Base-by-base conservation (phyloP, 2,888 invertebrate species). In the Malthinus flaveolus region DNA sequence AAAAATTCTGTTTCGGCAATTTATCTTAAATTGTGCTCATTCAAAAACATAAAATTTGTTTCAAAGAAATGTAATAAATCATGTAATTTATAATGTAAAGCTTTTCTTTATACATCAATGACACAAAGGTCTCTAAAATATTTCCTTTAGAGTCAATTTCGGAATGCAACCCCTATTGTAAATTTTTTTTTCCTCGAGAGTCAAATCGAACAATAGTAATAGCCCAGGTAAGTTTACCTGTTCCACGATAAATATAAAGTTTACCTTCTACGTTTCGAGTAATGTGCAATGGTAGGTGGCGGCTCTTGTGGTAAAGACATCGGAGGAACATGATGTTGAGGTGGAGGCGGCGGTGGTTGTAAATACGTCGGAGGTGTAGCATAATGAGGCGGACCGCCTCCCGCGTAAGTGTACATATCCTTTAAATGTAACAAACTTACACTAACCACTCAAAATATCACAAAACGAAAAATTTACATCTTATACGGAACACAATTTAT, bases 331-430 rank as follows among this genome's bases (percentile, higher is more conserved):
- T 75, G 71, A 63, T 69, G 76, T 67, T 70, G 76, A 56, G 76
- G 72, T 56, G 78, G 73, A 49, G 77, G 76, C 66, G 75, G 77
- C 50, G 77, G 78, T 50, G 78, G 75, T 62, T 78, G 79, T 49
- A 78, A 68, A 62, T 78, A 79, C 35, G 79, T 76, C 49, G 80
- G 78, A 65, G 80, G 79, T 66, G 79, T 77, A 70, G 79, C 78
- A 65, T 78, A 80, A 68, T 79, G 79, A 56, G 78, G 78, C 67
- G 78, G 79, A 63, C 76, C 78, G 69, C 76, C 78, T 73, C 78
- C 79, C 63, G 80, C 79, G 70, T 80, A 80, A 66, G 80, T 77
- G 77, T 81, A 81, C 80, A 81, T 81, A 71, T 73, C 70, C 70
- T 68, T 67, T 62, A 62, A 64, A 59, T 62, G 2, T 23, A 23